phyloP scores from a whole-genome alignment of 53 echinoderm and acorn worm genomes.

The Holothuria scabra region DNA sequence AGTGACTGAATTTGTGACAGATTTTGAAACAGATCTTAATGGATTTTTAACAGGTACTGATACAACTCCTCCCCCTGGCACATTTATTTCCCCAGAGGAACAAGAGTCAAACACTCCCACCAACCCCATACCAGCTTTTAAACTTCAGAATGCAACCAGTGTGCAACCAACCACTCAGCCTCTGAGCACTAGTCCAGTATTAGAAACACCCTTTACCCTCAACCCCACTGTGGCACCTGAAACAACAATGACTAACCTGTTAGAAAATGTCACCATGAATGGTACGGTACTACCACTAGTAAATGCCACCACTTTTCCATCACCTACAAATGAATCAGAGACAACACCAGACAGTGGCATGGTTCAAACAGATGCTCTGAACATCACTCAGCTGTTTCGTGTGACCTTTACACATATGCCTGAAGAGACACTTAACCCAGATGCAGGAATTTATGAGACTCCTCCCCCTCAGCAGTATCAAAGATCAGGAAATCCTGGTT shows the following conservation, averaged over 20 bases:
- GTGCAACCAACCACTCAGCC: no score
- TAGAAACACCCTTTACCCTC: no score
- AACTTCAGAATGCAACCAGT: no score
- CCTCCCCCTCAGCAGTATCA: conserved; percentile 42
- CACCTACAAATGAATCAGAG: no score
- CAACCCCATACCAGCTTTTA: no score
- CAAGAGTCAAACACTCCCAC: neutral
- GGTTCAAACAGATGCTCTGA: conserved; percentile 28
- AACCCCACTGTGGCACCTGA: no score
- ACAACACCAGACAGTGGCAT: neutral
- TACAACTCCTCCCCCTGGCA: neutral
- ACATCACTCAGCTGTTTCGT: conserved; percentile 59
- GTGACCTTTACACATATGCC: conserved; percentile 76
- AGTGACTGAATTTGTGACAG: conserved; percentile 18
- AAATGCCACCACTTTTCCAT: no score
- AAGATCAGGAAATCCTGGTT: conserved; percentile 93
- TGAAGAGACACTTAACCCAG: conserved; percentile 31
- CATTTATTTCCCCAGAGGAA: neutral
- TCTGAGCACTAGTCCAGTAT: no score
- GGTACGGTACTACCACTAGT: no score
- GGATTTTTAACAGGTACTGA: conserved; percentile 8
- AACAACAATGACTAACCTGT: no score
- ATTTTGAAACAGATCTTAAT: conserved; percentile 5
- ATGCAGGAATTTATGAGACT: conserved; percentile 43
- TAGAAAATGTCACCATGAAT: no score